Conservation (phyloP, 2,888 invertebrate genomes). For the Rugalucina vietnamica region DNA sequence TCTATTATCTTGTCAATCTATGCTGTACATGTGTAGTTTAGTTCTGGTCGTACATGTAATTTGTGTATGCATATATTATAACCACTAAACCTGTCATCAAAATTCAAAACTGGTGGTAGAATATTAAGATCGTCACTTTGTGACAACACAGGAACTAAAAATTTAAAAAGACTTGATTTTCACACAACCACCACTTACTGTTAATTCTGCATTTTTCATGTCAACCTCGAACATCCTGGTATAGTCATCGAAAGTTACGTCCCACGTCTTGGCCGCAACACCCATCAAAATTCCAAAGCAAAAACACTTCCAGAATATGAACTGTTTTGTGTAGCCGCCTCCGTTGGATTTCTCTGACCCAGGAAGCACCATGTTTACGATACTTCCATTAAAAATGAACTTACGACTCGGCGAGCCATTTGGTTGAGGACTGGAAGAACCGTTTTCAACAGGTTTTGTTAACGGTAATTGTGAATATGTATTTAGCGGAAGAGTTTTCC, state of each 20-base stretch:
- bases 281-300: slow-evolving; percentile 69
- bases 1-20: too few relatives aligned
- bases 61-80: too few relatives aligned
- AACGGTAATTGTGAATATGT: slow-evolving; percentile 52
- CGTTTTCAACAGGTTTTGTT: slow-evolving; percentile 37
- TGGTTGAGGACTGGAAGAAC: background rate
- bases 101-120: too few relatives aligned
- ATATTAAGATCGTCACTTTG: too few relatives aligned
- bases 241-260: slow-evolving; percentile 62
- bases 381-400: slow-evolving; percentile 43
- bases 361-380: slow-evolving; percentile 42
- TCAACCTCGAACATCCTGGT: slow-evolving; percentile 55
- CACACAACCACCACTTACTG: slow-evolving; percentile 48
- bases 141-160: too few relatives aligned
- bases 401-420: slow-evolving; percentile 47
- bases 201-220: slow-evolving; percentile 44
- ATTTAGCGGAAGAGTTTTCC: slow-evolving; percentile 50
- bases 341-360: slow-evolving; percentile 34
- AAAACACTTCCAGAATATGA: slow-evolving; percentile 70
- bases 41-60: too few relatives aligned
- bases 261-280: slow-evolving; percentile 71
- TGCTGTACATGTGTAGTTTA: too few relatives aligned
- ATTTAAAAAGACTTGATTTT: too few relatives aligned
- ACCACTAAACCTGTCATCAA: too few relatives aligned
- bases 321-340: slow-evolving; percentile 60